These are phyloP conservation scores for Cheilosia variabilis DNA, from an alignment of 2,888 invertebrate species.

Conservation along the genomic window DNA sequence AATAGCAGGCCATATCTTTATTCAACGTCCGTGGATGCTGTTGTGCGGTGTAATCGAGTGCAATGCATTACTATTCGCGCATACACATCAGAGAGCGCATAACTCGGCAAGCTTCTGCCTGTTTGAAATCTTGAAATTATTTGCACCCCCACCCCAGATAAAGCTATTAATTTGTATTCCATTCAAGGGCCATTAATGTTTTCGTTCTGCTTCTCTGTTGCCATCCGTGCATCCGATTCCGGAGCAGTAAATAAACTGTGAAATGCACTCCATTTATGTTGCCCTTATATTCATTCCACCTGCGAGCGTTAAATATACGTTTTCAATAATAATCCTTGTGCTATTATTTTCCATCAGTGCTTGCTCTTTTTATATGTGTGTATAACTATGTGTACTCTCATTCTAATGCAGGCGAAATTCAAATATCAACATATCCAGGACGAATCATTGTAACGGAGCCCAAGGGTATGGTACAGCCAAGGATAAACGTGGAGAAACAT, in stretches of 20 bases:
- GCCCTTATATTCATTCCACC: constrained; percentile 42
- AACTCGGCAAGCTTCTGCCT: constrained; percentile 25
- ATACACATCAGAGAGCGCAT: constrained; percentile 56
- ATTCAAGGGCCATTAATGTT: constrained; percentile 70
- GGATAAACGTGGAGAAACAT: constrained; percentile 89
- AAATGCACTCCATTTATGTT: constrained; percentile 28
- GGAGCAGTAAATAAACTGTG: constrained; percentile 31
- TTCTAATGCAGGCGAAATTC: constrained; percentile 84
- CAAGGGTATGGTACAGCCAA: constrained; percentile 90
- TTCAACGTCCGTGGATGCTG: neutral
- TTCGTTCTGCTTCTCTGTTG: neutral
- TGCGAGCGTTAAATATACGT: constrained; percentile 55
- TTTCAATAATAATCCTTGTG: constrained; percentile 66
- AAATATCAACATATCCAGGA: constrained; percentile 89
- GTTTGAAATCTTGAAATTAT: neutral
- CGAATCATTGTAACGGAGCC: constrained; percentile 88
- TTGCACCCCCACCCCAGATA: neutral
- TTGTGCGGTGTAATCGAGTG: constrained; percentile 62
- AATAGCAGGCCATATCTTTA: constrained; percentile 24
- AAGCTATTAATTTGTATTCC: constrained; percentile 62
- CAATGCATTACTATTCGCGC: constrained; percentile 66
- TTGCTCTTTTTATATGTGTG: constrained; percentile 7
- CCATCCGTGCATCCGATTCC: neutral
- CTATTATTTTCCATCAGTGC: constrained; percentile 22
- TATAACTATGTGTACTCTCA: constrained; percentile 35